Conservation (phyloP, 2,888 invertebrate species). For the Sesia apiformis region DNA sequence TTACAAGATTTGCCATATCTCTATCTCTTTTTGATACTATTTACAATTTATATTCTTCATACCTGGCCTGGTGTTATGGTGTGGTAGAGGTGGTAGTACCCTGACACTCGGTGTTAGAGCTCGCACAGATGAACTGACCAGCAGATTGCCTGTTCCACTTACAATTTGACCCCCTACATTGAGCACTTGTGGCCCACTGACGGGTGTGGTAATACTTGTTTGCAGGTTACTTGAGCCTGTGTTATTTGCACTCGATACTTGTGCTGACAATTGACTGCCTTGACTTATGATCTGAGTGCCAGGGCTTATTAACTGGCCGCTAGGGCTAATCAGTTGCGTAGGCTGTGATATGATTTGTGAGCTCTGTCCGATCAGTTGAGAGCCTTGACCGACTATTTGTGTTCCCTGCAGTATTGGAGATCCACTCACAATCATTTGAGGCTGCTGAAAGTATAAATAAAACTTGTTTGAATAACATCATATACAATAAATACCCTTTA, state of each 20-base stretch:
- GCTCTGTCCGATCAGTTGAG: constrained; percentile 51
- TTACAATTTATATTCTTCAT: constrained; percentile 5
- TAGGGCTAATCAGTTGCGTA: constrained; percentile 47
- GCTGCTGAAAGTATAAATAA: constrained; percentile 40
- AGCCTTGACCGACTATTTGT: constrained; percentile 60
- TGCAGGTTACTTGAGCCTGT: constrained; percentile 30
- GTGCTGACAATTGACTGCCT: constrained; percentile 55
- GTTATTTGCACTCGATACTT: constrained; percentile 38
- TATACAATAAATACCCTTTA: no score
- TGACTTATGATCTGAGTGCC: constrained; percentile 67
- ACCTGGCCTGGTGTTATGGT: constrained; percentile 60
- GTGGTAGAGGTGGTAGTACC: constrained; percentile 55
- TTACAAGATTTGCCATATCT: no score
- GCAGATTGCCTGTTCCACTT: constrained; percentile 42
- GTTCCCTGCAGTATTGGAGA: constrained; percentile 57
- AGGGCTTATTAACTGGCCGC: constrained; percentile 50
- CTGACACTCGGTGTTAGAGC: constrained; percentile 57
- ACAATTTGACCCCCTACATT: constrained; percentile 55
- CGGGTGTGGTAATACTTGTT: constrained; percentile 35
- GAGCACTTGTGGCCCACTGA: constrained; percentile 36
- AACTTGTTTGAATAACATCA: background rate
- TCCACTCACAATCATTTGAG: constrained; percentile 62
- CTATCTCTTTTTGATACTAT: no score
- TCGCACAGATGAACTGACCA: constrained; percentile 56
- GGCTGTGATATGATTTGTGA: constrained; percentile 52